A percentile compares a stretch with the other conserved stretches of the same genome.
Conservation (phyloP, 2,113 vertebrate species). For the Hemiscyllium ocellatum region DNA sequence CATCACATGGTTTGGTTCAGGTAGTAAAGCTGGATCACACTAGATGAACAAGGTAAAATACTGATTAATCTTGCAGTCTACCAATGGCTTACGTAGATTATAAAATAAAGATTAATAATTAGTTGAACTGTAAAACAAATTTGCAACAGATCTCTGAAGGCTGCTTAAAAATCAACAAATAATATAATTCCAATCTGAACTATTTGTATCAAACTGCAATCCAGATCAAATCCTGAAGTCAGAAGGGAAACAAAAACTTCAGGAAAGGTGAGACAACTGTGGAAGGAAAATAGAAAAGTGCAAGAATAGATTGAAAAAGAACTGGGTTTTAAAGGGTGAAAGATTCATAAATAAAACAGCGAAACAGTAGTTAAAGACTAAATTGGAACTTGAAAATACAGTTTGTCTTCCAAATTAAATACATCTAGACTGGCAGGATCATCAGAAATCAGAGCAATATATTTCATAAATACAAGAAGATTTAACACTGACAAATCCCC, state of each 20-base stretch:
- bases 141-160: background rate
- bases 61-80: background rate
- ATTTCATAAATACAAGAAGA: background rate
- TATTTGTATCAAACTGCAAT: background rate
- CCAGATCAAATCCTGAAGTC: background rate
- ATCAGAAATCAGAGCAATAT: background rate
- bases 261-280: background rate
- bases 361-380: background rate
- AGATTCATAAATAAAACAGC: background rate
- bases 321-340: background rate
- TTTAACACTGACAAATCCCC: background rate
- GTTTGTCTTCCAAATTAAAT: too few species aligned
- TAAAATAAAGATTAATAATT: background rate
- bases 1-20: conserved; percentile 96
- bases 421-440: background rate
- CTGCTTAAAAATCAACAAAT: background rate
- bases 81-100: background rate
- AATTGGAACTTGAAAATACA: background rate
- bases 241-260: background rate
- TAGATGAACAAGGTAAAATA: conserved; percentile 46
- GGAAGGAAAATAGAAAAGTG: background rate
- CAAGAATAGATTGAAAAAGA: background rate
- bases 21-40: conserved; percentile 93
- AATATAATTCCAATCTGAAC: background rate
- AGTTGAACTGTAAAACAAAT: background rate